phyloP scores from a whole-genome alignment of 2,797 vertebrate genomes.

The Orientallactaga sibirica region DNA sequence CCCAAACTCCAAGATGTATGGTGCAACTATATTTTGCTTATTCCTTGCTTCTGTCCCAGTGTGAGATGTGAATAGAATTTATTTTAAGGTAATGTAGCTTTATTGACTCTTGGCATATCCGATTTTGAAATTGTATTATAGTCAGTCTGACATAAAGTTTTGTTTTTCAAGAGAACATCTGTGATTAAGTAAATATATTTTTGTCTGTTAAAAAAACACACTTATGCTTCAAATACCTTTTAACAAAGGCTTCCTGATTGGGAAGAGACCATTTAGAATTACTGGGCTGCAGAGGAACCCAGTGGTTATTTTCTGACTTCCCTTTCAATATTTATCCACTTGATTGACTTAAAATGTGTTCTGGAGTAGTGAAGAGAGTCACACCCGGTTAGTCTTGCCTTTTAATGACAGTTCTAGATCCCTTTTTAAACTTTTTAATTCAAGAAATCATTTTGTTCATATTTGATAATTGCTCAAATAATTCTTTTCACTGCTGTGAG shows the following conservation, averaged over 20 bases:
- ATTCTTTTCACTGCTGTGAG: slow-evolving; percentile 29
- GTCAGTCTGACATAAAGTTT: not conserved
- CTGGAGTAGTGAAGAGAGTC: not conserved
- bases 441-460: slow-evolving; percentile 27
- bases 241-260: slow-evolving; percentile 8
- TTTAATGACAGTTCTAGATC: not conserved
- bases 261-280: not conserved
- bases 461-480: slow-evolving; percentile 52
- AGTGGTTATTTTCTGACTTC: not conserved
- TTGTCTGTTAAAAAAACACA: not conserved
- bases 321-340: not conserved
- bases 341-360: not conserved
- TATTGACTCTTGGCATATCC: not conserved
- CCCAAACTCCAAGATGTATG: not conserved
- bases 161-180: slow-evolving; percentile 4
- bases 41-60: not conserved
- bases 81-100: not conserved
- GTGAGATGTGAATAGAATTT: not conserved
- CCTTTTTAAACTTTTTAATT: slow-evolving; percentile 23
- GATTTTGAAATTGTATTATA: not conserved
- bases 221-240: not conserved
- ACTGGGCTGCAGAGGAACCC: not conserved
- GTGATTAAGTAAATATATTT: not conserved
- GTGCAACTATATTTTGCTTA: not conserved
- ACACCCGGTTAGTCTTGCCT: not conserved